Percentiles rank a stretch among this genome's conserved stretches.
Evolutionary conservation across 2,888 invertebrate genomes (phyloP).

Genomic region (Pharmacophagus antenor): DNA sequence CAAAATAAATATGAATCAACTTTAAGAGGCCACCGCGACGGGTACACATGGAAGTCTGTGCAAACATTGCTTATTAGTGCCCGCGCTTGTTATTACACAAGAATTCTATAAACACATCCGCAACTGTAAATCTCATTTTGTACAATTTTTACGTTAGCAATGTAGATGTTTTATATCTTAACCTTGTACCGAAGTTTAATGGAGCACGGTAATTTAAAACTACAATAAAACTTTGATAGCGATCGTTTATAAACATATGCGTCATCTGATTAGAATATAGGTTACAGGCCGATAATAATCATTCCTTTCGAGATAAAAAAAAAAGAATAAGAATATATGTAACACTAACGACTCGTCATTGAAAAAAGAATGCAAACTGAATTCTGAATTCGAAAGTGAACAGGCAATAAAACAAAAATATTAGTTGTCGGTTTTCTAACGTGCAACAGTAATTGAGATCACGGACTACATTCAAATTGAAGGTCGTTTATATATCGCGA

Average conservation of each 20-base stretch:
- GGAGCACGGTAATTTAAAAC: not conserved
- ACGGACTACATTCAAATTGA: slow-evolving; percentile 37
- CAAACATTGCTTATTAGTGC: slow-evolving; percentile 26
- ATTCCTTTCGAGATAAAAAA: no score
- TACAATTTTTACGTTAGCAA: slow-evolving; percentile 10
- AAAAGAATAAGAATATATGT: no score
- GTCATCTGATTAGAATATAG: not conserved
- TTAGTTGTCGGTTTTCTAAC: not conserved
- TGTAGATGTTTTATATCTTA: slow-evolving; percentile 7
- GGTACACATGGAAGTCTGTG: slow-evolving; percentile 22
- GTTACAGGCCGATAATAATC: not conserved
- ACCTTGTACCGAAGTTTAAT: no score
- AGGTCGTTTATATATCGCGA: slow-evolving; percentile 54
- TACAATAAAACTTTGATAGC: not conserved
- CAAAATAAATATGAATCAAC: slow-evolving; percentile 24
- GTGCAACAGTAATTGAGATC: slow-evolving; percentile 25
- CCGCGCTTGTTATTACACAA: slow-evolving; percentile 23
- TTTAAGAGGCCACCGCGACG: slow-evolving; percentile 19
- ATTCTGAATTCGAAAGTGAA: not conserved
- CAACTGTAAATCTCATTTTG: slow-evolving; percentile 19
- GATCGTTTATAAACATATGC: not conserved
- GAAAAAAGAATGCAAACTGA: not conserved
- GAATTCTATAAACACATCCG: slow-evolving; percentile 22
- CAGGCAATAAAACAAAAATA: not conserved
- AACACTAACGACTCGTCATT: no score